Evolutionary conservation across 35 echinoderm and acorn worm genomes (phyloP).

Genomic region (Hemicentrotus pulcherrimus): DNA sequence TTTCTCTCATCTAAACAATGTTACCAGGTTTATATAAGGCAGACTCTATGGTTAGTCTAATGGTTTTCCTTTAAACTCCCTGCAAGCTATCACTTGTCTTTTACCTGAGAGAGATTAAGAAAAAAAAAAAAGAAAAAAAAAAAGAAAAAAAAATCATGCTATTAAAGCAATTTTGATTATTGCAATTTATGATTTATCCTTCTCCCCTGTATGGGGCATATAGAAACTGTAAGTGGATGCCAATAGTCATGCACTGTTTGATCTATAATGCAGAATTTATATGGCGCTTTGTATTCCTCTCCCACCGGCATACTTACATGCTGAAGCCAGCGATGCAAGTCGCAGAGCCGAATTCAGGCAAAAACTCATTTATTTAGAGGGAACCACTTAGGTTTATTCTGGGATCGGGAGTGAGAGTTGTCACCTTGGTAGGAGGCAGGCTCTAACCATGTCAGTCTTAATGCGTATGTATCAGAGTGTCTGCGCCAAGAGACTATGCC

Average conservation of each 20-base stretch:
- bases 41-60: no score
- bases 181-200: background rate
- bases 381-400: conserved; percentile 12
- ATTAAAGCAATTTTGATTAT: background rate
- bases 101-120: background rate
- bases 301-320: background rate
- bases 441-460: no score
- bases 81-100: background rate
- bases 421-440: no score
- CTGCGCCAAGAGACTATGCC: no score
- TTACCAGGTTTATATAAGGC: no score
- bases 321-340: background rate
- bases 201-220: background rate
- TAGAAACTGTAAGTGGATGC: background rate
- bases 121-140: no score
- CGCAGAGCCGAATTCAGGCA: background rate
- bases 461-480: no score
- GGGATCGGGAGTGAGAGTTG: conserved; percentile 7
- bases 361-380: background rate
- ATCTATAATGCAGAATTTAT: background rate
- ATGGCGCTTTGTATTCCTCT: background rate
- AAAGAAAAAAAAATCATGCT: background rate
- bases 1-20: no score
- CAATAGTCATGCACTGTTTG: background rate
- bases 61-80: background rate